Evolutionary conservation across 1,140 invertebrate genomes (phyloP).

Genomic region (Mercenaria mercenaria): DNA sequence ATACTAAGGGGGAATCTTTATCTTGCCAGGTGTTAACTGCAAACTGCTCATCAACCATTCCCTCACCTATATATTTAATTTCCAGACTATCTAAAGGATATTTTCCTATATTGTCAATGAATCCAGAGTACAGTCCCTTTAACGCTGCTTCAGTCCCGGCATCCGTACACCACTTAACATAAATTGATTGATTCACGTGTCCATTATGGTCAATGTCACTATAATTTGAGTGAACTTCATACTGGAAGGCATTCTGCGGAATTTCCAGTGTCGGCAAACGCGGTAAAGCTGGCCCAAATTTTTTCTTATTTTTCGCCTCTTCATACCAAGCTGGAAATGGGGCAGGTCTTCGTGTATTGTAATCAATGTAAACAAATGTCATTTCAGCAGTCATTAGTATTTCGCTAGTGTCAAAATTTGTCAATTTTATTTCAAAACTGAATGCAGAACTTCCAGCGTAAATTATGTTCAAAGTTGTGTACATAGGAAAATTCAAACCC

Average conservation of each 20-base stretch:
- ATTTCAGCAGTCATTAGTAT: neutral
- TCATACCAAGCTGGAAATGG: constrained; percentile 49
- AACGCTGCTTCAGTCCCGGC: constrained; percentile 47
- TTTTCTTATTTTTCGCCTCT: neutral
- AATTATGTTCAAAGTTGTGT: neutral
- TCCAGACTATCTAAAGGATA: constrained; percentile 26
- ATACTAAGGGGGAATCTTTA: neutral
- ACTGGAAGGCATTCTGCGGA: constrained; percentile 40
- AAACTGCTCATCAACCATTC: constrained; percentile 20
- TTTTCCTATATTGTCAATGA: constrained; percentile 41
- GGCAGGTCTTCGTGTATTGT: constrained; percentile 32
- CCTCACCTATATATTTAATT: constrained; percentile 53
- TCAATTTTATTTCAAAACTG: constrained; percentile 20
- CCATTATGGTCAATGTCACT: constrained; percentile 61
- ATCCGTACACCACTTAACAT: constrained; percentile 62
- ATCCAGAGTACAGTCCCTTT: constrained; percentile 41
- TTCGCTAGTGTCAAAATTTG: neutral
- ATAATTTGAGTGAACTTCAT: neutral
- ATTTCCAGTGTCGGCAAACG: constrained; percentile 8
- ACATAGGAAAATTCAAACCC: constrained; percentile 41
- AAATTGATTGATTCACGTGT: constrained; percentile 59
- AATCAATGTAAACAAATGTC: constrained; percentile 61
- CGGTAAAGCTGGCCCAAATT: neutral
- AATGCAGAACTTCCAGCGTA: constrained; percentile 45
- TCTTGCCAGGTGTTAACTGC: constrained; percentile 55